These are phyloP conservation scores for Rhyacophila evoluta DNA, from an alignment of 2,888 invertebrate species.

Conservation along the genomic window DNA sequence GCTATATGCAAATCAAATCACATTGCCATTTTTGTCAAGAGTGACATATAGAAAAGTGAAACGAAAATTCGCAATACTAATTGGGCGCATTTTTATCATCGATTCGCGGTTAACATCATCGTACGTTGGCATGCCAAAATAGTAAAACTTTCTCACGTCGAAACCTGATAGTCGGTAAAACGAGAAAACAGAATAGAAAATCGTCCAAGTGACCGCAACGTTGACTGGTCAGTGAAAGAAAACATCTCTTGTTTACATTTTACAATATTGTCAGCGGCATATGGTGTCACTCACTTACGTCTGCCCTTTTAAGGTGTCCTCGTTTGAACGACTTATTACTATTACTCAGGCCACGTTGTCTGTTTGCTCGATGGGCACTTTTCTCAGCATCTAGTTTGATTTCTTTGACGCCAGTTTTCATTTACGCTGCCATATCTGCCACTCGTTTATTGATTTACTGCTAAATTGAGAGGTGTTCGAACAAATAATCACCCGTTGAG, in stretches of 20 bases:
- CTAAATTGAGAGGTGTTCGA: constrained; percentile 11
- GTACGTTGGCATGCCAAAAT: no score
- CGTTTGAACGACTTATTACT: neutral
- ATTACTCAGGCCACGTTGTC: neutral
- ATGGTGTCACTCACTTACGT: neutral
- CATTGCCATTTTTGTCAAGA: no score
- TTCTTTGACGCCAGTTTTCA: constrained; percentile 4
- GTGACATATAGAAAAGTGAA: no score
- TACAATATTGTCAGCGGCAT: neutral
- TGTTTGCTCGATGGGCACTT: neutral
- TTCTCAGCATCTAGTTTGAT: neutral
- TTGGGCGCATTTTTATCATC: no score
- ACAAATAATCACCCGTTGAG: neutral
- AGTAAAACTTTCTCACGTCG: neutral
- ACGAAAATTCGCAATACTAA: no score
- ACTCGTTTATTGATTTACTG: neutral
- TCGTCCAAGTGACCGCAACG: neutral
- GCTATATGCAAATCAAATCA: no score
- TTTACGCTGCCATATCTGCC: neutral
- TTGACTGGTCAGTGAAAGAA: neutral
- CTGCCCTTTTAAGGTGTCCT: constrained; percentile 13
- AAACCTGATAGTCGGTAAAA: neutral
- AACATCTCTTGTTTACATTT: neutral
- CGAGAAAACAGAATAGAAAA: constrained; percentile 13
- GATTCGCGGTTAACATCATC: no score